Evolutionary conservation across 2,888 invertebrate species (phyloP).

Genomic region (Macropis europaea): DNA sequence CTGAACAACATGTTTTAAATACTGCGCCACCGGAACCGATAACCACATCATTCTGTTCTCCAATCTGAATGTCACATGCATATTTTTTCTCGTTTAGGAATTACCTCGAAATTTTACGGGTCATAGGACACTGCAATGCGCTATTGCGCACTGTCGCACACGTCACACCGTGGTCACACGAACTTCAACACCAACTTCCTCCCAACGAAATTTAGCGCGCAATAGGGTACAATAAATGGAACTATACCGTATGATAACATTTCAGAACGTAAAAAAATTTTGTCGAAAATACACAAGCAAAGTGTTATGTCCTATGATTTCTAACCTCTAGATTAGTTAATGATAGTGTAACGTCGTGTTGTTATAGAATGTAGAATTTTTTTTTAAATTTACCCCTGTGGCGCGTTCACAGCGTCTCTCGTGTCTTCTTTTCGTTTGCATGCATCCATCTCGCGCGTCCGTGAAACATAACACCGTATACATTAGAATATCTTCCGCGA

Average conservation of each 20-base stretch:
- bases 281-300: background rate
- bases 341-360: background rate
- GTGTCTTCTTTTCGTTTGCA: conserved; percentile 4
- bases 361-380: background rate
- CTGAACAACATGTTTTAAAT: no score
- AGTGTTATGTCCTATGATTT: background rate
- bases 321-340: conserved; percentile 18
- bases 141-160: conserved; percentile 16
- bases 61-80: no score
- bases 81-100: background rate
- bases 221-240: background rate
- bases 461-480: conserved; percentile 19
- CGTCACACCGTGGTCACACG: background rate
- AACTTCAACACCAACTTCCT: background rate
- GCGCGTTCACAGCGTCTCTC: conserved; percentile 20
- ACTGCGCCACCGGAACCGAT: no score
- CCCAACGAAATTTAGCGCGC: background rate
- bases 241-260: no score
- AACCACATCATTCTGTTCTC: no score
- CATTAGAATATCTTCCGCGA: background rate
- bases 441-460: conserved; percentile 3
- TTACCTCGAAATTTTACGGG: background rate
- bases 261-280: background rate
- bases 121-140: conserved; percentile 44
- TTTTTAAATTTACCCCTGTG: conserved; percentile 26